A percentile compares a stretch with the other conserved stretches of the same genome.
phyloP scores from a whole-genome alignment of 2,113 vertebrate genomes.

The Rutilus rutilus region DNA sequence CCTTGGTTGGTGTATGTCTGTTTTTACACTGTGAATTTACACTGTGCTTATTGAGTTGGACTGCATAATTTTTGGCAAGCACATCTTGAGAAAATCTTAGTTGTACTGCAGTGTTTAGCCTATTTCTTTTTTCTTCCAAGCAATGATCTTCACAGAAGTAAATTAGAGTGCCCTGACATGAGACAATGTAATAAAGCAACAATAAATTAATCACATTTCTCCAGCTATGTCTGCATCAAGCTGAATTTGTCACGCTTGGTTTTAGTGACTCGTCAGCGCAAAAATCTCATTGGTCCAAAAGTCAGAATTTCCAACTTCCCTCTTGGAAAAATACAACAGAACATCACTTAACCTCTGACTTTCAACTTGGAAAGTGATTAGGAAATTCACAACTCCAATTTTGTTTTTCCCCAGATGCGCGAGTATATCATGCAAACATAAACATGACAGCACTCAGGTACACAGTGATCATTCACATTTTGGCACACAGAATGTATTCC shows the following conservation, averaged over 20 bases:
- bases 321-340: background rate
- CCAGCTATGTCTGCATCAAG: background rate
- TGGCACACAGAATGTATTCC: background rate
- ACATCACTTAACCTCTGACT: background rate
- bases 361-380: background rate
- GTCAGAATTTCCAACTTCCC: background rate
- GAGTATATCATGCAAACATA: background rate
- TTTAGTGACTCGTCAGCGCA: background rate
- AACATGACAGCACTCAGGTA: background rate
- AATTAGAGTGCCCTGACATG: background rate
- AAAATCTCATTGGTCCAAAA: background rate
- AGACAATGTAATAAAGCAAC: background rate
- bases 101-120: background rate
- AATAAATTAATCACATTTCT: background rate
- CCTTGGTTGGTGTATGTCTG: background rate
- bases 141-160: background rate
- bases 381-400: background rate
- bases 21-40: background rate
- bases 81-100: background rate
- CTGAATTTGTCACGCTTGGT: background rate
- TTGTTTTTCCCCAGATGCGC: no score
- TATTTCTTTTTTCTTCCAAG: background rate
- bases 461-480: background rate
- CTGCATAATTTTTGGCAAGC: background rate
- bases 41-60: constrained; percentile 2